Percentiles rank a stretch among this genome's conserved stretches.
Conservation (phyloP, 2,888 invertebrate species). For the Drosophila mayaguana region DNA sequence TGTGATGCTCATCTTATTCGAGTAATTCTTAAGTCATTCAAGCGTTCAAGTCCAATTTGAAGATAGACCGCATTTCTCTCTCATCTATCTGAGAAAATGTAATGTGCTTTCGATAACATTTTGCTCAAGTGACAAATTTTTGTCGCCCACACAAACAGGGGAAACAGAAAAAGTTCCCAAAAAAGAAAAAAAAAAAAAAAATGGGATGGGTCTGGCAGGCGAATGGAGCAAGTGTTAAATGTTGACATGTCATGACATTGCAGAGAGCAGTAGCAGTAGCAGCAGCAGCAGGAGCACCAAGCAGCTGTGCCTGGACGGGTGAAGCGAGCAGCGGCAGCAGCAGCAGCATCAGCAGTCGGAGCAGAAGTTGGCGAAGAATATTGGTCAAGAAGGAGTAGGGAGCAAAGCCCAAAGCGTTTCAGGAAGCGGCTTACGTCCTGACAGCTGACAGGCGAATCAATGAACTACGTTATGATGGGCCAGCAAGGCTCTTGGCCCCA, state of each 20-base stretch:
- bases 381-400: slow-evolving; percentile 57
- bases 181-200: background rate
- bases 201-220: slow-evolving; percentile 39
- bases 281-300: slow-evolving; percentile 14
- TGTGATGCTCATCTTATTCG: slow-evolving; percentile 27
- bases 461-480: slow-evolving; percentile 74
- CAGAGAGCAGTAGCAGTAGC: slow-evolving; percentile 63
- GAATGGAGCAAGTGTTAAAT: slow-evolving; percentile 78
- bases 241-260: slow-evolving; percentile 80
- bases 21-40: slow-evolving; percentile 60
- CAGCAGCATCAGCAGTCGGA: slow-evolving; percentile 12
- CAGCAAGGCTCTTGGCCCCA: slow-evolving; percentile 35
- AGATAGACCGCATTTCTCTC: slow-evolving; percentile 30
- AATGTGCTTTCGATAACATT: slow-evolving; percentile 75
- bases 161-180: slow-evolving; percentile 51
- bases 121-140: slow-evolving; percentile 75
- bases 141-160: slow-evolving; percentile 36
- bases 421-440: slow-evolving; percentile 74
- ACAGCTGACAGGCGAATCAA: slow-evolving; percentile 79
- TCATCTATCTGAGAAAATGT: slow-evolving; percentile 45
- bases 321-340: slow-evolving; percentile 28
- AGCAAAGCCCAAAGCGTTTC: slow-evolving; percentile 35
- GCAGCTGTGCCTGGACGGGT: slow-evolving; percentile 43
- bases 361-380: slow-evolving; percentile 31
- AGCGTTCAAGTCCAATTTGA: slow-evolving; percentile 53